Percentiles rank a stretch among this genome's conserved stretches.
Evolutionary conservation across 2,888 invertebrate genomes (phyloP).

Genomic region (Cosmopolites sordidus): DNA sequence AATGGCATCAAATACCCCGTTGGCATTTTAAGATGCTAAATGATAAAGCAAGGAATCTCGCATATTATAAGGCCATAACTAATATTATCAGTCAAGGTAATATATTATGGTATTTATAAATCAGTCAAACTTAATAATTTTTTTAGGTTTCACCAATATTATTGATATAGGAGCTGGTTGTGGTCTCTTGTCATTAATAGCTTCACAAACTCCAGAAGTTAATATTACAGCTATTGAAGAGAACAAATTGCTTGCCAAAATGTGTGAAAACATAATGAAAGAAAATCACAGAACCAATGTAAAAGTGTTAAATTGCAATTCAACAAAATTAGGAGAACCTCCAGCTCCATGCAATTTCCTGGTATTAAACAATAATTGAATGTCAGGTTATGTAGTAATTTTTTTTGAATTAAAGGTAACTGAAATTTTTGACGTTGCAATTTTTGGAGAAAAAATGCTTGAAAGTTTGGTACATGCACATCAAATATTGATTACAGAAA

Average conservation of each 20-base stretch:
- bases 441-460: constrained; percentile 72
- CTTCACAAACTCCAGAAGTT: constrained; percentile 48
- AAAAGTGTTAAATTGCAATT: constrained; percentile 56
- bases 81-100: constrained; percentile 31
- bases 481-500: constrained; percentile 53
- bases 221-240: constrained; percentile 65
- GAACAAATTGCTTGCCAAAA: constrained; percentile 58
- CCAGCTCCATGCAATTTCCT: constrained; percentile 49
- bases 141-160: constrained; percentile 52
- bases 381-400: background rate
- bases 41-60: constrained; percentile 63
- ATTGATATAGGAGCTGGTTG: constrained; percentile 77
- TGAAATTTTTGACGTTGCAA: constrained; percentile 75
- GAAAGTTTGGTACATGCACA: constrained; percentile 66
- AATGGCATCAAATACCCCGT: constrained; percentile 64
- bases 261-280: constrained; percentile 57
- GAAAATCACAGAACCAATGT: constrained; percentile 50
- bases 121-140: background rate
- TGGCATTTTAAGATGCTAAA: constrained; percentile 86
- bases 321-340: constrained; percentile 50
- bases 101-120: background rate
- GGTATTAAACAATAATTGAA: no score
- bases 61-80: constrained; percentile 61
- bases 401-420: constrained; percentile 52
- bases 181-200: constrained; percentile 68